These are phyloP conservation scores for Caenorhabditis remanei DNA, from an alignment of 1,140 invertebrate genomes.

Conservation along the genomic window DNA sequence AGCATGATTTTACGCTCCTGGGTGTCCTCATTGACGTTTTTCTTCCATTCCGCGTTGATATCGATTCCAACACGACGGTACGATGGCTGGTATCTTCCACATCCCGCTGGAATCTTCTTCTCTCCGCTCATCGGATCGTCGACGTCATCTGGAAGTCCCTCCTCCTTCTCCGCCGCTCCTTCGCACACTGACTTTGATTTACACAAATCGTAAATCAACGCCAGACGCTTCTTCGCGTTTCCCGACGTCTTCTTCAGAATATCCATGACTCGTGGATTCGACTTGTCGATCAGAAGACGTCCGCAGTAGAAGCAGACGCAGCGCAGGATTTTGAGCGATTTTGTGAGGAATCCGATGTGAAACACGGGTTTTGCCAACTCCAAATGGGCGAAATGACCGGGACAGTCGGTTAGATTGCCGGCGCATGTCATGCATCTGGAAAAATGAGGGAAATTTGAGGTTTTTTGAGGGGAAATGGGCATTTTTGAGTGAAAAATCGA, in stretches of 20 bases:
- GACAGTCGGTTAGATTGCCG: constrained; percentile 96
- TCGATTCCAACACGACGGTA: constrained; percentile 90
- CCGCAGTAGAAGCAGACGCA: constrained; percentile 78
- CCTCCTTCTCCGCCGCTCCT: constrained; percentile 83
- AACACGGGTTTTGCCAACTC: constrained; percentile 98
- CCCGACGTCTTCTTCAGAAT: constrained; percentile 91
- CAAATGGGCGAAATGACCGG: constrained; percentile 99
- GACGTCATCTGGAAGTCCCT: constrained; percentile 58
- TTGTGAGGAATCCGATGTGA: constrained; percentile 96
- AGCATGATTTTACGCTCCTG: constrained; percentile 94
- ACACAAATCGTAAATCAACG: constrained; percentile 96
- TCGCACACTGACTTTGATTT: constrained; percentile 98
- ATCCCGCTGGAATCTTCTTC: constrained; percentile 87
- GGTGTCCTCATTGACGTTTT: constrained; percentile 96
- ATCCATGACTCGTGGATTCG: constrained; percentile 96
- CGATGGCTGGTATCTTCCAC: constrained; percentile 95
- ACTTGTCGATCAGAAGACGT: constrained; percentile 80
- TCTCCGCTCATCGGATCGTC: constrained; percentile 54
- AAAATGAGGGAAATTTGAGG: background rate
- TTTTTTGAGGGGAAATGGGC: background rate
- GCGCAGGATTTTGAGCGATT: constrained; percentile 87
- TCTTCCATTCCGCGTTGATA: constrained; percentile 91
- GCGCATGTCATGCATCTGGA: constrained; percentile 83
- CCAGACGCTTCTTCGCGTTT: constrained; percentile 91
- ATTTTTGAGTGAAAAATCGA: background rate